Conservation (phyloP, 1,140 invertebrate species). For the Plodia interpunctella region DNA sequence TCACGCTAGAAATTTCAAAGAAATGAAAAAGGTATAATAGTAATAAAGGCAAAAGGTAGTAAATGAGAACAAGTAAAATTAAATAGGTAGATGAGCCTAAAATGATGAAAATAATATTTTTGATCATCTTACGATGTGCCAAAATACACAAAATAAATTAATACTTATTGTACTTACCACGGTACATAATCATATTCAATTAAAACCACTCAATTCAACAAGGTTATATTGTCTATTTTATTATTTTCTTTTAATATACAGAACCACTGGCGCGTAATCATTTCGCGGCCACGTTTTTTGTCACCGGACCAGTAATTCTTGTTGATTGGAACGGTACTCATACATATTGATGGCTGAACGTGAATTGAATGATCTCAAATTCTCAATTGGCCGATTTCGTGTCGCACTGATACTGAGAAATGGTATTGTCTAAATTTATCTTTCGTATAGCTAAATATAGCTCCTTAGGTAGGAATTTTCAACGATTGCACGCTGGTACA, state of each 20-base stretch:
- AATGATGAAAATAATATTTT: not conserved
- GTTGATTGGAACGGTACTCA: not conserved
- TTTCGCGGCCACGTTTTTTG: not conserved
- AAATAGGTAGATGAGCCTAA: no score
- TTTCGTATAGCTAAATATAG: no score
- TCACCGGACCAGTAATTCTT: constrained; percentile 1
- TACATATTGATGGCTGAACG: not conserved
- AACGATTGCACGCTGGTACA: not conserved
- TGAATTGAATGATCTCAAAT: constrained; percentile 1
- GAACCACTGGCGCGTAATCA: not conserved
- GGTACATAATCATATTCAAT: not conserved
- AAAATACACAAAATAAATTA: not conserved
- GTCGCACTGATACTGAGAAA: not conserved
- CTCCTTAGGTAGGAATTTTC: not conserved
- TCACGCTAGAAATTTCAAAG: no score
- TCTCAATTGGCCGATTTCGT: constrained; percentile 1
- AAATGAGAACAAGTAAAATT: no score
- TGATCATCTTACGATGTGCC: no score
- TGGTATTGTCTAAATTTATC: no score
- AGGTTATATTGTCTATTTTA: not conserved
- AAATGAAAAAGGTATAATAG: no score
- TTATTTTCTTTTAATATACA: not conserved
- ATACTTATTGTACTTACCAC: not conserved
- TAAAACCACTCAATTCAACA: not conserved
- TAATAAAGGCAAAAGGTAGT: no score